Evolutionary conservation across 2,888 invertebrate species (phyloP).

Genomic region (Cybosia mesomella): DNA sequence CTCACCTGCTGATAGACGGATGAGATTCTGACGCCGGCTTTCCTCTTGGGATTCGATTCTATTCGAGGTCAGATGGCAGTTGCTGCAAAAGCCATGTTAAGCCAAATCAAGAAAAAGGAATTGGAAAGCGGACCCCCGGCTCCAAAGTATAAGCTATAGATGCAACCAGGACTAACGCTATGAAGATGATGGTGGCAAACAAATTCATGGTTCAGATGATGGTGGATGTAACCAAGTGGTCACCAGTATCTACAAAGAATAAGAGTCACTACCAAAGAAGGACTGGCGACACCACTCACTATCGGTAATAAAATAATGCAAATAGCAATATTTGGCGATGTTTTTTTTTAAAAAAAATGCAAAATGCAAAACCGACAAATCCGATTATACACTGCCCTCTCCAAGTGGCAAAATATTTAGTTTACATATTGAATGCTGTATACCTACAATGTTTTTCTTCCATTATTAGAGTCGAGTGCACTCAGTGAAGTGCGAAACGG

Average conservation of each 20-base stretch:
- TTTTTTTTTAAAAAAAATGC: too few species aligned
- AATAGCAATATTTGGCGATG: too few species aligned
- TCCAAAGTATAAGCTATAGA: neutral
- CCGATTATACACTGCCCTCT: neutral
- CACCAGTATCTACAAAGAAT: too few species aligned
- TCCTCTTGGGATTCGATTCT: too few species aligned
- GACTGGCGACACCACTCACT: too few species aligned
- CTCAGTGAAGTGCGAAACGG: slow-evolving; percentile 6
- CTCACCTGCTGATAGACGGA: neutral
- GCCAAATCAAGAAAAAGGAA: neutral
- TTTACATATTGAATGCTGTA: slow-evolving; percentile 8
- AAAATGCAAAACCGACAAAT: neutral
- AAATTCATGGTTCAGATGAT: neutral
- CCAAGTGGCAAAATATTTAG: slow-evolving; percentile 7
- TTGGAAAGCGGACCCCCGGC: too few species aligned
- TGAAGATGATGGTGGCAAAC: neutral
- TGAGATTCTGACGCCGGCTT: too few species aligned
- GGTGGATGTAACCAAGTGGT: too few species aligned
- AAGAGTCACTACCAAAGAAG: too few species aligned
- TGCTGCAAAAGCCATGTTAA: too few species aligned
- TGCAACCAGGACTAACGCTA: neutral
- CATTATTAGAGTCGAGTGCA: slow-evolving; percentile 12
- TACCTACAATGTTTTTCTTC: slow-evolving; percentile 12
- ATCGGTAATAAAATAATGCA: too few species aligned
- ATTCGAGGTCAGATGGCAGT: neutral